These are phyloP conservation scores for Prorops nasuta DNA, from an alignment of 1,140 invertebrate genomes.

Conservation along the genomic window DNA sequence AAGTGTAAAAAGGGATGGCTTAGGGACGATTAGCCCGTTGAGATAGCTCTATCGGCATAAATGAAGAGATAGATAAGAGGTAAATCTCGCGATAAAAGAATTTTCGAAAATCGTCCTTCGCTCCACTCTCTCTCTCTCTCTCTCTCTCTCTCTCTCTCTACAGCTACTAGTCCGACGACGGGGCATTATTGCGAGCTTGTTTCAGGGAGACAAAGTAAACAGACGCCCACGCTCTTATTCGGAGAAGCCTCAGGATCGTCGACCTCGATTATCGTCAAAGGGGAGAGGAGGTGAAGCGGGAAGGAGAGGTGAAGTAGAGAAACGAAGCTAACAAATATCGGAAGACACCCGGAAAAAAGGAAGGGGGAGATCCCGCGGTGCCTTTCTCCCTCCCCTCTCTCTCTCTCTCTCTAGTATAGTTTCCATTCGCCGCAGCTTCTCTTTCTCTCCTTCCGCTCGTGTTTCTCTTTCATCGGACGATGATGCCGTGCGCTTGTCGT, in stretches of 20 bases:
- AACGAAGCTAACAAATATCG: too few species aligned
- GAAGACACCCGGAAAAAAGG: too few species aligned
- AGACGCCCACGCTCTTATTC: background rate
- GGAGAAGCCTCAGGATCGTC: background rate
- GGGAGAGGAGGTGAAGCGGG: too few species aligned
- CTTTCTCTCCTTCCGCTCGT: too few species aligned
- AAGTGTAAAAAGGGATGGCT: slow-evolving; percentile 13
- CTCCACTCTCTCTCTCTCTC: background rate
- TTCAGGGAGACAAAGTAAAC: background rate
- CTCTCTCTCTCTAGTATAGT: too few species aligned
- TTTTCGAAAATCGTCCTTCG: background rate
- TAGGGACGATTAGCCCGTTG: background rate
- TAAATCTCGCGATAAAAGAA: background rate
- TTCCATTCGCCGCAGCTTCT: too few species aligned
- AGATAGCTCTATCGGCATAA: background rate
- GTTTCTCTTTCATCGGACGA: too few species aligned
- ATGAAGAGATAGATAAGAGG: background rate
- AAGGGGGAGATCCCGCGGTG: too few species aligned
- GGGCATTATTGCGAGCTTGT: background rate
- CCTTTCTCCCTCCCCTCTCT: too few species aligned
- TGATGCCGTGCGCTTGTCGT: too few species aligned
- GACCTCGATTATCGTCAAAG: background rate
- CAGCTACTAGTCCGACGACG: too few species aligned
- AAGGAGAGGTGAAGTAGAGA: too few species aligned
- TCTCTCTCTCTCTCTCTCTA: background rate